Percentiles rank a stretch among this genome's conserved stretches.
phyloP scores from a whole-genome alignment of 23 tunicate species.

The Corella eumyota region DNA sequence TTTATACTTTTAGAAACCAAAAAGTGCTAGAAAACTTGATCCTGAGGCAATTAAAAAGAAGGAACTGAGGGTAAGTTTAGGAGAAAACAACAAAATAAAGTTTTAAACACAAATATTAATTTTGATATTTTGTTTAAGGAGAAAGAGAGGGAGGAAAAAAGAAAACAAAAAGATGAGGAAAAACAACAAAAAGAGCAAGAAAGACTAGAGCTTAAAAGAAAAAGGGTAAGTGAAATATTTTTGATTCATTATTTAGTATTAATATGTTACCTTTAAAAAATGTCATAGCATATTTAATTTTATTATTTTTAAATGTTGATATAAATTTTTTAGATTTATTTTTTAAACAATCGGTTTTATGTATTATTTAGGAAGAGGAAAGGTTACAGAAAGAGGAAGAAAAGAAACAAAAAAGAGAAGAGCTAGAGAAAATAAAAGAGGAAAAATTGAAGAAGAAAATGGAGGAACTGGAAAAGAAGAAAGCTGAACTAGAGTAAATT shows the following conservation, averaged over 20 bases:
- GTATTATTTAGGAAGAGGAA: constrained; percentile 85
- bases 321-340: too few relatives aligned
- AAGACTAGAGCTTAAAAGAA: constrained; percentile 46
- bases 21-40: constrained; percentile 18
- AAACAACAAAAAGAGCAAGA: constrained; percentile 33
- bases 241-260: background rate
- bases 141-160: constrained; percentile 51
- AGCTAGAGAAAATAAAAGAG: constrained; percentile 47
- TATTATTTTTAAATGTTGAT: too few relatives aligned
- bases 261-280: too few relatives aligned
- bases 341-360: too few relatives aligned
- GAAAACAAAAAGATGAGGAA: constrained; percentile 54
- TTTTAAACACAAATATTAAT: too few relatives aligned
- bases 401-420: constrained; percentile 48
- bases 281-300: too few relatives aligned
- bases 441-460: constrained; percentile 50
- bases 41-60: constrained; percentile 25
- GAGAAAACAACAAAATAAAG: too few relatives aligned
- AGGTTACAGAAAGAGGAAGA: constrained; percentile 68
- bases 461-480: constrained; percentile 41
- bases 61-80: constrained; percentile 51
- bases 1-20: constrained; percentile 19
- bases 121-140: too few relatives aligned
- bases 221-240: constrained; percentile 24
- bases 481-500: constrained; percentile 31